These are phyloP conservation scores for Athrips mouffetella DNA, from an alignment of 2,888 invertebrate species.

Conservation along the genomic window DNA sequence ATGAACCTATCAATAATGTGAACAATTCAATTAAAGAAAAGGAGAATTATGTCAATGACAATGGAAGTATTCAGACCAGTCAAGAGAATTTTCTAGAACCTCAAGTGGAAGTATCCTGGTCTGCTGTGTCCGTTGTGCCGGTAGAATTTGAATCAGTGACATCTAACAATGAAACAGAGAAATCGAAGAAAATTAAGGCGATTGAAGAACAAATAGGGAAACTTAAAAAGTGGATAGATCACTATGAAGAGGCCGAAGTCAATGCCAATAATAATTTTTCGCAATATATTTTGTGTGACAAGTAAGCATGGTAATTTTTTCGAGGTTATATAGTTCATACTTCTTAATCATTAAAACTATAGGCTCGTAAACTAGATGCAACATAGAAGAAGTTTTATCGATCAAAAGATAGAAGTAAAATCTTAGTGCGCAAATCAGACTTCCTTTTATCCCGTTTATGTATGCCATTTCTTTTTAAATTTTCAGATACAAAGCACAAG, in stretches of 20 bases:
- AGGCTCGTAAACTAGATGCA: too few relatives aligned
- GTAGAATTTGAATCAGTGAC: neutral
- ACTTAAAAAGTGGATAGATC: constrained; percentile 32
- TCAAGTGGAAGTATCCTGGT: constrained; percentile 16
- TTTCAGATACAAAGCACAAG: constrained; percentile 44
- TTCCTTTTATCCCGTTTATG: neutral
- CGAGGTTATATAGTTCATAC: too few relatives aligned
- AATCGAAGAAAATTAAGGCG: constrained; percentile 21
- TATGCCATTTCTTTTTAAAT: neutral
- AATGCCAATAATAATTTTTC: constrained; percentile 30
- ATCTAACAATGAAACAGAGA: neutral
- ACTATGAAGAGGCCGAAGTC: constrained; percentile 45
- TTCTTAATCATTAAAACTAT: too few relatives aligned
- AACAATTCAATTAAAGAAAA: constrained; percentile 4
- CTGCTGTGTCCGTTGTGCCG: neutral
- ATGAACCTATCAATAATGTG: constrained; percentile 18
- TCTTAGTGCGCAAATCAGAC: too few relatives aligned
- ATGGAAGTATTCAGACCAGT: constrained; percentile 9
- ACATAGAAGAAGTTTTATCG: too few relatives aligned
- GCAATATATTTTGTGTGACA: constrained; percentile 40
- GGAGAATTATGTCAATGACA: neutral
- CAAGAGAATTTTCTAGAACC: constrained; percentile 27
- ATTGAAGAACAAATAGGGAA: constrained; percentile 37
- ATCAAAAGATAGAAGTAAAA: too few relatives aligned
- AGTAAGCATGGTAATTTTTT: constrained; percentile 31